Evolutionary conservation across 2,113 vertebrate species (phyloP), one percentile per base, ranked within the genome.

Genomic region (Uropsilus gracilis): DNA sequence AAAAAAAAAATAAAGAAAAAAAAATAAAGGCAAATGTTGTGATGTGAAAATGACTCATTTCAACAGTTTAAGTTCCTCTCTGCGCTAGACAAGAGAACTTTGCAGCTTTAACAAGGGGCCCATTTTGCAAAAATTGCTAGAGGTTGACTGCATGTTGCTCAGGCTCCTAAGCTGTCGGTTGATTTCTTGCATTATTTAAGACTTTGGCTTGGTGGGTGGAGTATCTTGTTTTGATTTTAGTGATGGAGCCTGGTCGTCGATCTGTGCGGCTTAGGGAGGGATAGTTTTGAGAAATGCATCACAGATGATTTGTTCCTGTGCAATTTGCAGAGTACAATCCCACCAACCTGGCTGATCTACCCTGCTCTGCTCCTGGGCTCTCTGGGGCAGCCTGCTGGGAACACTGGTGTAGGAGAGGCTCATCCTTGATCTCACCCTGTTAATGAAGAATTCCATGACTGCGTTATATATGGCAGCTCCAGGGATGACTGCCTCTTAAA

Each of bases 51-150:
- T 78, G 68, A 26, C 46, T 86, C 64, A 57, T 18, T n/a, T n/a
- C 30, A 68, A 1, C 53, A 94, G 88, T 95, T 53, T 59, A 77
- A 66, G 34, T 84, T 95, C 90, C 68, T 94, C 87, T 48, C 72
- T 96, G 11, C 94, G 94, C 4, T 82, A 59, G 22, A 76, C 37
- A 85, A 85, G 5, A 48, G n/a, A 69, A 22, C 18, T 59, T 80
- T 80, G 14, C 30, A 48, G 89, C 44, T 93, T 92, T 84, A 80
- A 59, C 71, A 59, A 59, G 44, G 32, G 22, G 26, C 48, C 8
- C 10, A 24, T 86, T 77, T 50, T 95, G 50, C 6, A 39, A 71
- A 84, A 78, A 16, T 68, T 89, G 32, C 28, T 61, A 71, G 24
- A 86, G 72, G 32, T 72, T 86, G n/a, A 83, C 39, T 68, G 37